Conservation (phyloP, 2,797 vertebrate genomes). For the Phalloptychus januarius region DNA sequence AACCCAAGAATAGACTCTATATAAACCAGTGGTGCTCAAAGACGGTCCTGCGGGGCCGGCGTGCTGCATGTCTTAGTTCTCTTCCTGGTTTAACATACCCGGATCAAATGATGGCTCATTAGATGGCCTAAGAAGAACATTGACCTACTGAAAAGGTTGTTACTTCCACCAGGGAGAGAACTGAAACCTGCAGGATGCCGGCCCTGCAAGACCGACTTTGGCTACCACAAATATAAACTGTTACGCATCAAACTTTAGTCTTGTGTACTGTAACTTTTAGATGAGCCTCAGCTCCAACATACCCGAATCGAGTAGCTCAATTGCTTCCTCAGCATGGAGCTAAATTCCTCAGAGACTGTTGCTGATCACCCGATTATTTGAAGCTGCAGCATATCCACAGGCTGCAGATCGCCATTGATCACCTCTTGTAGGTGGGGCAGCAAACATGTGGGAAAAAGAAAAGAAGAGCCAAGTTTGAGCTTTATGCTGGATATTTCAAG, state of each 20-base stretch:
- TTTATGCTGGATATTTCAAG: constrained; percentile 12
- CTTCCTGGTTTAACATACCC: too few species aligned
- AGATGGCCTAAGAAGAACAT: too few species aligned
- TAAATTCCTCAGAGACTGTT: not conserved
- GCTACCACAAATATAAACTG: too few species aligned
- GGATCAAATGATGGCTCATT: too few species aligned
- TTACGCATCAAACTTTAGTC: too few species aligned
- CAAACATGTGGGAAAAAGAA: not conserved
- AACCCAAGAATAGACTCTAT: not conserved
- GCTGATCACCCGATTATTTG: not conserved
- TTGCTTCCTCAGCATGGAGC: not conserved
- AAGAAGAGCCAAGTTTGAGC: not conserved
- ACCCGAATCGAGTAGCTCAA: not conserved
- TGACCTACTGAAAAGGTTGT: too few species aligned
- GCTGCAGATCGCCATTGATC: not conserved
- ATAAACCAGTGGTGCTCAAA: not conserved
- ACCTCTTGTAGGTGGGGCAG: not conserved
- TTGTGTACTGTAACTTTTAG: too few species aligned
- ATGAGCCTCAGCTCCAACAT: not conserved
- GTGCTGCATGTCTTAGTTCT: too few species aligned
- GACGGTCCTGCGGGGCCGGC: not conserved
- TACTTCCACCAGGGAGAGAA: too few species aligned
- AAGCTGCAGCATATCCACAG: not conserved
- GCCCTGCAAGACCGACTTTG: too few species aligned
- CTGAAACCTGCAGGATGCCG: too few species aligned